Evolutionary conservation across 1,140 invertebrate species (phyloP), one percentile per base, ranked within the genome.

Genomic region (Sweltsa coloradensis): DNA sequence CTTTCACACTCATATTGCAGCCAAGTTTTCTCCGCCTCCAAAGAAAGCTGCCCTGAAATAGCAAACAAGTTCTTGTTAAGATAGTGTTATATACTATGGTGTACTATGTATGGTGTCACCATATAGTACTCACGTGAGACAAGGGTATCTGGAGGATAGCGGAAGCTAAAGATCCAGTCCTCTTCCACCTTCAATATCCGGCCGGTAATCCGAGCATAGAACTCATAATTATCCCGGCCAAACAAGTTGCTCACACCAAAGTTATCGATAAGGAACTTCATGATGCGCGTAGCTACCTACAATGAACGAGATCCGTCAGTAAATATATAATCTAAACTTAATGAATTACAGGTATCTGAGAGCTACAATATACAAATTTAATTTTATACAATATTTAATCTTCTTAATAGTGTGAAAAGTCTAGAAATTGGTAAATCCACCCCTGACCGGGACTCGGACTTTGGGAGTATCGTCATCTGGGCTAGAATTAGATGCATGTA

Each of bases 221-320:
- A 98, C 67, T 97, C 90, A 61, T 98, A 97, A 65, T 97, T 97
- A 34, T 94, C 85, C 37, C 86, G 78, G 2, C 93, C 93, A 68
- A 97, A 98, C 41, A 98, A 74, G 65, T 95, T 89, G 37, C 85
- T 87, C 23, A 88, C 83, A 36, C 91, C 93, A 75, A 97, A 98
- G 66, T 96, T 90, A 65, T 97, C 91, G 58, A 98, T 97, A 58
- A 93, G 79, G 67, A 85, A 90, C 63, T 94, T 89, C 80, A 96
- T 94, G 34, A 94, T 87, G 55, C 85, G 79, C 13, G 90, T 93
- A 44, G 91, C 88, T 60, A 90, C 83, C 89, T 92, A 62, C 18
- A 52, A 45, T 49, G 26, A 39, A 51, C 53, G 53, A 50, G 42
- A 31, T 34, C 21, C 47, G 41, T n/a, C n/a, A n/a, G 19, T 40